These are phyloP conservation scores for Amblyjoppa fuscipennis DNA, from an alignment of 2,888 invertebrate species.

Conservation along the genomic window DNA sequence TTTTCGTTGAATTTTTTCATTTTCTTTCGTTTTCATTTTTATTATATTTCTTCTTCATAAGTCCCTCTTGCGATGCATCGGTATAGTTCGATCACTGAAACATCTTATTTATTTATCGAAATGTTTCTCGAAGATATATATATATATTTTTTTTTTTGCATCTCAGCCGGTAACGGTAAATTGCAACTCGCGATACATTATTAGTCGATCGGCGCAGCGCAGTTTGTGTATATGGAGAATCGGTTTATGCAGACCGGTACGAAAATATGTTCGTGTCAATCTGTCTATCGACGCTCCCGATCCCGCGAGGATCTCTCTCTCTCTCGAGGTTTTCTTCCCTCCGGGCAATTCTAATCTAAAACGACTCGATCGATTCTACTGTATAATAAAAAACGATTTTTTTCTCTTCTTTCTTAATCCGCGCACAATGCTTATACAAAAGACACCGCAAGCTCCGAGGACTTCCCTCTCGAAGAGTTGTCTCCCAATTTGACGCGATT, in stretches of 20 bases:
- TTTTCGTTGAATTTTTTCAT: background rate
- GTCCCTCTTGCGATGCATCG: slow-evolving; percentile 15
- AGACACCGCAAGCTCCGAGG: background rate
- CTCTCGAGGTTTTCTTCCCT: background rate
- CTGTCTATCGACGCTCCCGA: slow-evolving; percentile 4
- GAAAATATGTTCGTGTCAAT: slow-evolving; percentile 40
- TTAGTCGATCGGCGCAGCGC: slow-evolving; percentile 10
- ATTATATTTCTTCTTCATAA: slow-evolving; percentile 4
- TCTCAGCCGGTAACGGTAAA: slow-evolving; percentile 37
- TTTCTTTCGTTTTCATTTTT: background rate
- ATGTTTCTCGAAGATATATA: slow-evolving; percentile 10
- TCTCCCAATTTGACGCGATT: slow-evolving; percentile 2
- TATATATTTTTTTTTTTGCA: background rate
- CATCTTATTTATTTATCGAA: slow-evolving; percentile 5
- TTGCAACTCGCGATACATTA: slow-evolving; percentile 16
- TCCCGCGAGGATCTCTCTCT: background rate
- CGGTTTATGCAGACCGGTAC: slow-evolving; percentile 26
- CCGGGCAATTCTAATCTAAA: background rate
- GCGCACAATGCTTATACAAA: slow-evolving; percentile 1
- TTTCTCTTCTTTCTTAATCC: background rate
- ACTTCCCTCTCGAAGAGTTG: background rate
- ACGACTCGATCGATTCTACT: slow-evolving; percentile 17
- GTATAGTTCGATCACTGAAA: slow-evolving; percentile 36
- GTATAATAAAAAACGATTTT: background rate
- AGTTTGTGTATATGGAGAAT: background rate